Base-by-base conservation (phyloP, 2,888 invertebrate species). In the Epinotia bilunana region DNA sequence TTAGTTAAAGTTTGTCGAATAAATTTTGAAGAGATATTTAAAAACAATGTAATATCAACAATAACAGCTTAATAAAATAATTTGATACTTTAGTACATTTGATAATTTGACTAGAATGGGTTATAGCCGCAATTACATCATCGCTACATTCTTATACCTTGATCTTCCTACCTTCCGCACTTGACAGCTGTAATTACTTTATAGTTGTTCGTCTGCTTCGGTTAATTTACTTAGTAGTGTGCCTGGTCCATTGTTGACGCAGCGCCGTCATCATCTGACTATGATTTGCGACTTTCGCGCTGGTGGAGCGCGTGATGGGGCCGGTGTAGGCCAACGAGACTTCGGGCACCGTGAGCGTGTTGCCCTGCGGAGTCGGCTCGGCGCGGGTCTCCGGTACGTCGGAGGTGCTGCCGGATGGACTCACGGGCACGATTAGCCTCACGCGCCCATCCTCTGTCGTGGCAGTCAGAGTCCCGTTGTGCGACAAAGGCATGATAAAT, bases 231-330 rank as follows among this genome's bases (percentile, higher is more conserved):
- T 98, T 98, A 49, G 98, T 98, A 43, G 98, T 98, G 86, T 98
- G 98, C 81, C 98, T 95, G 23, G 97, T 97, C 98, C 98, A 98
- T 78, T 96, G 96, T 9, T 97, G 96, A 79, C 98, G 95, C 80
- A 98, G 95, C 82, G 97, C 97, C 33, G 96, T 96, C 97, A 98
- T 97, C 87, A 97, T 95, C 86, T 98, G 97, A 89, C 97, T 98
- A 72, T 97, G 95, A 85, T 97, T 97, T 6, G 98, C 97, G 77
- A 98, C 96, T 88, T 97, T 97, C 84, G 98, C 98, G 90, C 98
- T 98, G 46, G 97, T 97, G 65, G 97, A 96, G 80, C 98, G 95
- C 0, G 96, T 96, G 79, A 97, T 97, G 62, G 95, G 95, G 6
- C 95, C 94, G 2, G 95, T 95, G 28, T 95, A 95, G 49, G 95